These are phyloP conservation scores for Darevskia mixta DNA, from an alignment of 2,797 vertebrate genomes.

Conservation along the genomic window DNA sequence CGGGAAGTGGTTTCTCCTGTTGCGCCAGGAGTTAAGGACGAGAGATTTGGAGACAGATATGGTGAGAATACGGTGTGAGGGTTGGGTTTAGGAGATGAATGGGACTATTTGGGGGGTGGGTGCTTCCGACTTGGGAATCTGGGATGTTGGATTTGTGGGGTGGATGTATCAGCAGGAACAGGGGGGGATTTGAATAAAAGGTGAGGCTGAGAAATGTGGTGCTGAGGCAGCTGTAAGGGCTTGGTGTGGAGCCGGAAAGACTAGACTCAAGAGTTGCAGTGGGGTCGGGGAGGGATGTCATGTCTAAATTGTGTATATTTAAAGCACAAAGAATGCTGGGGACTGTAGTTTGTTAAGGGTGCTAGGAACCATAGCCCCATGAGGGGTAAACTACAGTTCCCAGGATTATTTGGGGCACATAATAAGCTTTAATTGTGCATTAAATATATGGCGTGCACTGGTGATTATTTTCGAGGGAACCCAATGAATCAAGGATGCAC, in stretches of 20 bases:
- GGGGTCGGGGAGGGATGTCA: neutral
- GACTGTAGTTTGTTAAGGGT: too few species aligned
- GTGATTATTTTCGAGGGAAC: neutral
- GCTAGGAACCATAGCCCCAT: too few species aligned
- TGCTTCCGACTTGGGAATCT: neutral
- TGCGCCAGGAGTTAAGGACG: neutral
- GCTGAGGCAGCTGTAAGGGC: neutral
- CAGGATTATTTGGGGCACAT: too few species aligned
- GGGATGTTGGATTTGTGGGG: neutral
- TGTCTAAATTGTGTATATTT: neutral
- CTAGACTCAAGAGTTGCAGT: neutral
- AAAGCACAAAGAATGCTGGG: too few species aligned
- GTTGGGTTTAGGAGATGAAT: neutral
- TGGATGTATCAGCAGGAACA: neutral
- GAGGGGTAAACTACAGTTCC: too few species aligned
- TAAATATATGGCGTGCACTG: too few species aligned
- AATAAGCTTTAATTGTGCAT: too few species aligned
- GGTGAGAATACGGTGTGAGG: neutral
- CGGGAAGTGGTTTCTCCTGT: neutral
- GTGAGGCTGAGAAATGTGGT: neutral
- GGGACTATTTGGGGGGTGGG: neutral
- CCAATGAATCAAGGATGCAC: neutral
- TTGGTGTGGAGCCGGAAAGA: neutral
- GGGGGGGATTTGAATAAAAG: neutral
- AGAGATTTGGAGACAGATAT: neutral